Percentiles rank a stretch among this genome's conserved stretches.
Evolutionary conservation across 2,797 vertebrate genomes (phyloP).

Genomic region (Gymnothorax javanicus): DNA sequence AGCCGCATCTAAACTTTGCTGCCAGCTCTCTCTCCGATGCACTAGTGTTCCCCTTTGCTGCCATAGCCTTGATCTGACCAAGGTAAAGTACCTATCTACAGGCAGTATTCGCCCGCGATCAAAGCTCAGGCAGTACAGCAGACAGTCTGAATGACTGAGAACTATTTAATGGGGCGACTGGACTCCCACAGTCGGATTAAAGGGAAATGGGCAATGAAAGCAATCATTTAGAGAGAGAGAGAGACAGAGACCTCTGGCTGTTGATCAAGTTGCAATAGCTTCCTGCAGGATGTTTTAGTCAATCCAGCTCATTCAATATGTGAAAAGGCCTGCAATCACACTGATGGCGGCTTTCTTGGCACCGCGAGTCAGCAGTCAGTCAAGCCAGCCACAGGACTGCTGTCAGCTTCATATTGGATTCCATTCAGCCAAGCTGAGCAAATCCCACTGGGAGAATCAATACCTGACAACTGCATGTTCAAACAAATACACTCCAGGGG

Average conservation of each 20-base stretch:
- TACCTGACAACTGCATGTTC: conserved; percentile 15
- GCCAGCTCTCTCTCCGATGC: background rate
- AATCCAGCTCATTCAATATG: background rate
- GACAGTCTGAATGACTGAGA: background rate
- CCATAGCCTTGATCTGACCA: background rate
- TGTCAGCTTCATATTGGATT: background rate
- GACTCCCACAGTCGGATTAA: background rate
- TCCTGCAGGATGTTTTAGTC: background rate
- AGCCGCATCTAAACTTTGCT: background rate
- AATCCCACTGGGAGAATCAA: background rate
- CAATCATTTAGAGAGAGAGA: background rate
- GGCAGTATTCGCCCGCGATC: background rate
- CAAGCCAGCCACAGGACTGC: background rate
- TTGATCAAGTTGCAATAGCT: background rate
- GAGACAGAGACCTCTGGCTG: background rate
- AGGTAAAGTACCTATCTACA: background rate
- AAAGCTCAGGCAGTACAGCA: background rate
- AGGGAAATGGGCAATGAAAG: background rate
- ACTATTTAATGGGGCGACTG: background rate
- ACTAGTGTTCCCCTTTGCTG: background rate
- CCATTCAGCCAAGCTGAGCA: conserved; percentile 11
- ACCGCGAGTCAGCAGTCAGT: background rate
- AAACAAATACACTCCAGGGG: background rate
- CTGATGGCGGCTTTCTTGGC: background rate
- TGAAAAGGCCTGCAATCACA: conserved; percentile 4